A percentile compares a stretch with the other conserved stretches of the same genome.
Conservation (phyloP, 2,797 vertebrate species). For the Sebastes iracundus region DNA sequence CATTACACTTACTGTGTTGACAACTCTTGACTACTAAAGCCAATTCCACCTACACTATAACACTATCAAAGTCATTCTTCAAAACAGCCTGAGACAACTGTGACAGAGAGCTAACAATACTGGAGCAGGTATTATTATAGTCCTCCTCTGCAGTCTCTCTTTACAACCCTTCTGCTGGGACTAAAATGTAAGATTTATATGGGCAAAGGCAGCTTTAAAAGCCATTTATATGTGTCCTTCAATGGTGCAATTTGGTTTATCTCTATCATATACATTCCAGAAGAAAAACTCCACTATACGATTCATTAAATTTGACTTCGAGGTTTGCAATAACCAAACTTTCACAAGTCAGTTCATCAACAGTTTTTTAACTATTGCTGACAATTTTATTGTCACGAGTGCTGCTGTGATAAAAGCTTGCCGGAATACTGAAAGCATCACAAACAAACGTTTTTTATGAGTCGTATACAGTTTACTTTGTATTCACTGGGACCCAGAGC, state of each 20-base stretch:
- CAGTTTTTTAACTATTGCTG: conserved; percentile 31
- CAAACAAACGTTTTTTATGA: conserved; percentile 53
- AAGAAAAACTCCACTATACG: conserved; percentile 12
- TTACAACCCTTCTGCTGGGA: conserved; percentile 32
- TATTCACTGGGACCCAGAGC: conserved; percentile 19
- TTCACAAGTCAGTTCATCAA: conserved; percentile 50
- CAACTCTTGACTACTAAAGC: not conserved
- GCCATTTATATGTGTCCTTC: conserved; percentile 40
- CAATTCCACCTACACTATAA: not conserved
- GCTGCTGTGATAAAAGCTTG: conserved; percentile 37
- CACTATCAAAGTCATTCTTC: not conserved
- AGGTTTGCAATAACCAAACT: conserved; percentile 51
- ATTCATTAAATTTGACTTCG: conserved; percentile 49
- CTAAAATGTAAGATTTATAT: conserved; percentile 48
- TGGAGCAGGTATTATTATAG: not conserved
- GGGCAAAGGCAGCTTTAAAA: conserved; percentile 40
- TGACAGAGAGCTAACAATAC: not conserved
- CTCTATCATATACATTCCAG: conserved; percentile 32
- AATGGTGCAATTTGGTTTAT: conserved; percentile 39
- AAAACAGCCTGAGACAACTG: not conserved
- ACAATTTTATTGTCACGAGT: conserved; percentile 50
- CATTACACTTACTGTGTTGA: not conserved
- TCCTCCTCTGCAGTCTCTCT: conserved; percentile 10
- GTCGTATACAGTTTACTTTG: conserved; percentile 22
- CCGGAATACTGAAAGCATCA: conserved; percentile 27